Base-by-base conservation (phyloP, 1,140 invertebrate species). In the Luehdorfia chinensis region DNA sequence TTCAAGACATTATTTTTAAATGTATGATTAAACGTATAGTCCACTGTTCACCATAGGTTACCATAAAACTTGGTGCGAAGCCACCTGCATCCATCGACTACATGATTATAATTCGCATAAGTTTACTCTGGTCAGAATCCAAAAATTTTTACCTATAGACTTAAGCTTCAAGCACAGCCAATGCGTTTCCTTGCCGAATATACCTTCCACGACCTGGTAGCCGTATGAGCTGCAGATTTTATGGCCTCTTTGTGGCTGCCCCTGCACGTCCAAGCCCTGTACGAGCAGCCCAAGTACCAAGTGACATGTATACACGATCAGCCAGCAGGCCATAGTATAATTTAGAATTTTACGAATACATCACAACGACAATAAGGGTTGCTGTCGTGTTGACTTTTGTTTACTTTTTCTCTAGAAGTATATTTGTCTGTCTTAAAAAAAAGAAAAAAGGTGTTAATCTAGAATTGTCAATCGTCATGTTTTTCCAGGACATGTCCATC, bases 101-200 rank as follows among this genome's bases (percentile, higher is more conserved):
- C n/a, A n/a, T n/a, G n/a, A n/a, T n/a, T n/a, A n/a, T n/a, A n/a
- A n/a, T n/a, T n/a, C n/a, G n/a, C n/a, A n/a, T n/a, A n/a, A n/a
- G n/a, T n/a, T n/a, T n/a, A n/a, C n/a, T n/a, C n/a, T n/a, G n/a
- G n/a, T n/a, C n/a, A n/a, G n/a, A n/a, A n/a, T n/a, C n/a, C n/a
- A n/a, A n/a, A n/a, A n/a, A n/a, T n/a, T n/a, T n/a, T n/a, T n/a
- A 79, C 77, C 67, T 47, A 77, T 62, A 14, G 57, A 28, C 14
- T 63, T 57, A 11, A 60, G 41, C 27, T 69, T 75, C 8, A 81
- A 55, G 25, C 77, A 81, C 2, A 81, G 48, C 37, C 63, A 43
- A 49, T 78, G 55, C 0, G 16, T 50, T 52, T 81, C 75, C 13
- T 58, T 59, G 1, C 66, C 69, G 43, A 81, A 81, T 37, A 55